Evolutionary conservation across 2,888 invertebrate genomes (phyloP), one percentile per base, ranked within the genome.

Genomic region (Zaprionus lineosus): DNA sequence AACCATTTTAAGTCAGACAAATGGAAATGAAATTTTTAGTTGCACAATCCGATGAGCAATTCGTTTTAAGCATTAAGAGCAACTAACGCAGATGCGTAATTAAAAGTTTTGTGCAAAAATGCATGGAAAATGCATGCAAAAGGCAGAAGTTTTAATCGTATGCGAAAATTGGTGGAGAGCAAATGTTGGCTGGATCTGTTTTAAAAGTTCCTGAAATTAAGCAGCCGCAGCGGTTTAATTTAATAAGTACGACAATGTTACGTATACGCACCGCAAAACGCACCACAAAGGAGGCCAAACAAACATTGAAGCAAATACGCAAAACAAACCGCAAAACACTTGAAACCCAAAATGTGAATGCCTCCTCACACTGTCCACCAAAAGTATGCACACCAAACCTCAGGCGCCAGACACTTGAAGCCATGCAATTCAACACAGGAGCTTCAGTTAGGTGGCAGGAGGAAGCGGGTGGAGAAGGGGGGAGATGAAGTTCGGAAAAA

Each of bases 351-450:
- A 61, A 56, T 47, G 19, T 50, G 43, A 65, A 58, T 68, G 62
- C 67, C 50, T 52, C 36, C 53, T 34, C 31, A 37, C 33, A 60
- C 61, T 41, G 65, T 58, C 60, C 58, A 60, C 65, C 78, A 58
- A 67, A 71, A 84, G 77, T 84, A 71, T 84, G 77, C 74, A 66
- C 78, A 84, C 47, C 77, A 77, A n/a, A 74, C 28, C 3, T 57
- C 41, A 44, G 63, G 74, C 81, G 47, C 74, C 71, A 29, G 71
- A 53, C 51, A 64, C 60, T 57, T 55, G n/a, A 33, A 47, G 40
- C 40, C 29, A 24, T 40, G 37, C 65, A 61, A 31, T 31, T 40
- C 40, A 53, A 55, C 43, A 37, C 26, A 12, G n/a, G n/a, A n/a
- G n/a, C n/a, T n/a, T n/a, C n/a, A n/a, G 24, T 2, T 15, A 11